Percentiles rank a stretch among this genome's conserved stretches.
Conservation (phyloP, 2,113 vertebrate species). For the Chaetodon trifascialis region DNA sequence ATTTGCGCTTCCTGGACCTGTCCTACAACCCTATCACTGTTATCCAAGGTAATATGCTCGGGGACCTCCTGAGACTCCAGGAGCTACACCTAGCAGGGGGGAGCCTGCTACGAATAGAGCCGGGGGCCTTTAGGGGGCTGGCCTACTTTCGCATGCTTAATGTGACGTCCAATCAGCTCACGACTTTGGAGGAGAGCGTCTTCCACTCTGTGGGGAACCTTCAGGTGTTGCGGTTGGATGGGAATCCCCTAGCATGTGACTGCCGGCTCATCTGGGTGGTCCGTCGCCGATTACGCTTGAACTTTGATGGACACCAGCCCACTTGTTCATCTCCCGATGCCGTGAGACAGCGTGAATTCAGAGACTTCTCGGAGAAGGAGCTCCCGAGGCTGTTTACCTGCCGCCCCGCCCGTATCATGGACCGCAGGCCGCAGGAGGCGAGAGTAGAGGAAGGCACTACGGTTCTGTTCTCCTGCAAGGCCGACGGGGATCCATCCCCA, state of each 20-base stretch:
- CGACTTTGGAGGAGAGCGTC: slow-evolving; percentile 87
- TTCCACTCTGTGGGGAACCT: slow-evolving; percentile 89
- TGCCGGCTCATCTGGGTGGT: slow-evolving; percentile 92
- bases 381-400: slow-evolving; percentile 88
- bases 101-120: slow-evolving; percentile 85
- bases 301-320: slow-evolving; percentile 87
- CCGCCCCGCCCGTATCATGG: slow-evolving; percentile 83
- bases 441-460: slow-evolving; percentile 86
- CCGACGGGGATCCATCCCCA: slow-evolving; percentile 88
- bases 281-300: slow-evolving; percentile 81
- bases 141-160: slow-evolving; percentile 87
- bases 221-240: slow-evolving; percentile 87
- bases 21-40: slow-evolving; percentile 91
- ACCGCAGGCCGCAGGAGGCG: slow-evolving; percentile 80
- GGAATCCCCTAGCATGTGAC: slow-evolving; percentile 91
- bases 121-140: slow-evolving; percentile 88
- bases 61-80: slow-evolving; percentile 86
- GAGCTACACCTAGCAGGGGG: slow-evolving; percentile 90
- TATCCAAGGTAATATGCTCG: slow-evolving; percentile 83
- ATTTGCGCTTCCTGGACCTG: slow-evolving; percentile 88
- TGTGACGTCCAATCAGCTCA: slow-evolving; percentile 88
- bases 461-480: slow-evolving; percentile 86
- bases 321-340: slow-evolving; percentile 84
- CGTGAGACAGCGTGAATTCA: slow-evolving; percentile 82
- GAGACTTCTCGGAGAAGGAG: slow-evolving; percentile 87